Evolutionary conservation across 2,797 vertebrate species (phyloP).

Genomic region (Coilia nasus): DNA sequence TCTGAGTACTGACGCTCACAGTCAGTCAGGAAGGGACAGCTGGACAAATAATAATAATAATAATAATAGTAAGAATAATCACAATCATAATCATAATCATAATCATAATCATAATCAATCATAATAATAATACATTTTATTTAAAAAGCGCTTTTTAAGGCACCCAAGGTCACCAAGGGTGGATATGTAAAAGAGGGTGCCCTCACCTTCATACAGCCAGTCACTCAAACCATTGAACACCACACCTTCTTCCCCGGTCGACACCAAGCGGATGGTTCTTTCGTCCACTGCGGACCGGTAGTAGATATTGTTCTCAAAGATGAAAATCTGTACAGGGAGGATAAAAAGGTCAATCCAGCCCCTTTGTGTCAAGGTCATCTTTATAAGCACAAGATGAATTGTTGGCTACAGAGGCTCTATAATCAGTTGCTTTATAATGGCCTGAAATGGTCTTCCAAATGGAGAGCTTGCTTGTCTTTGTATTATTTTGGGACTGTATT

Average conservation of each 20-base stretch:
- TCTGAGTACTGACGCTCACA: too few relatives aligned
- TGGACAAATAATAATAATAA: too few relatives aligned
- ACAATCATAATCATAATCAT: too few relatives aligned
- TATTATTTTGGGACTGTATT: background rate
- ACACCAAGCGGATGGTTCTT: conserved; percentile 91
- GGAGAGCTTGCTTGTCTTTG: too few relatives aligned
- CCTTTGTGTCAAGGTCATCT: background rate
- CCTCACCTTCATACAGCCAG: conserved; percentile 97
- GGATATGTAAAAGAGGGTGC: background rate
- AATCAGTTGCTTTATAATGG: too few relatives aligned
- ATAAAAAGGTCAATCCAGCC: background rate
- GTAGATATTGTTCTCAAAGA: conserved; percentile 99
- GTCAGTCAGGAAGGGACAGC: background rate
- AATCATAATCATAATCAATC: too few relatives aligned
- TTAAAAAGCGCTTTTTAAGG: too few relatives aligned
- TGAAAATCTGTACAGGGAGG: conserved; percentile 83
- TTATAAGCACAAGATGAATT: background rate
- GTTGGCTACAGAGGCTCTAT: too few relatives aligned
- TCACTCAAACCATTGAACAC: conserved; percentile 94
- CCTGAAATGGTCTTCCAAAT: too few relatives aligned
- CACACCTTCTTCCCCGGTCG: conserved; percentile 90
- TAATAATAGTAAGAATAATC: too few relatives aligned
- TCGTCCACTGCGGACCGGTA: conserved; percentile 88
- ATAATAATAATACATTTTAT: too few relatives aligned
- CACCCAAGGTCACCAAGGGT: background rate